Evolutionary conservation across 2,113 vertebrate genomes (phyloP).

Genomic region (Tachysurus vachellii): DNA sequence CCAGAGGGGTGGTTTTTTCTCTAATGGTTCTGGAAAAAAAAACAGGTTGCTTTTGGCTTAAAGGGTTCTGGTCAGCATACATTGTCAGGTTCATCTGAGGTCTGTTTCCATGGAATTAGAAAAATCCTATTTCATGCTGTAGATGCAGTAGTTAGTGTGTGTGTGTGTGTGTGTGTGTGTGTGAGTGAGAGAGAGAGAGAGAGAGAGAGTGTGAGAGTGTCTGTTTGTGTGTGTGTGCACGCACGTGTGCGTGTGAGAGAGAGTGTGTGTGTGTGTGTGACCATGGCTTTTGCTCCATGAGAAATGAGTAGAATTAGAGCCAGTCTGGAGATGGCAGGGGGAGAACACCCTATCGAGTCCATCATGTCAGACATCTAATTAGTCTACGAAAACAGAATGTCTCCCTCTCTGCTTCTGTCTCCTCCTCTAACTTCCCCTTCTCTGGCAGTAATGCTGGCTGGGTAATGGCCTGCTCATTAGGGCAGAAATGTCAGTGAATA

Average conservation of each 20-base stretch:
- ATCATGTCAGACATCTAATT: conserved; percentile 43
- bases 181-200: neutral
- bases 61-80: conserved; percentile 11
- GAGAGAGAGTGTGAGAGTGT: neutral
- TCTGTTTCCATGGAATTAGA: conserved; percentile 27
- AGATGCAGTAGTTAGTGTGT: conserved; percentile 11
- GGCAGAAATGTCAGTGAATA: conserved; percentile 44
- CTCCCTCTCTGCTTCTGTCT: conserved; percentile 1
- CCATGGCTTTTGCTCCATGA: conserved; percentile 26
- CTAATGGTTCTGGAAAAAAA: neutral
- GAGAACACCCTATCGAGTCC: conserved; percentile 32
- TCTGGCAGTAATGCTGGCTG: conserved; percentile 34
- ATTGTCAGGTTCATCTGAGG: conserved; percentile 26
- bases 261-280: neutral
- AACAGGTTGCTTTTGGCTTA: neutral
- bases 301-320: conserved; percentile 20
- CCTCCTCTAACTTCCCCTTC: conserved; percentile 18
- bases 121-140: conserved; percentile 22
- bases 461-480: conserved; percentile 42
- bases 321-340: conserved; percentile 30
- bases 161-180: neutral
- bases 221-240: neutral
- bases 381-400: conserved; percentile 26
- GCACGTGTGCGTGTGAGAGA: no score
- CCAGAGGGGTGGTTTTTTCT: neutral